Evolutionary conservation across 1,140 invertebrate genomes (phyloP).

Genomic region (Physella acuta): DNA sequence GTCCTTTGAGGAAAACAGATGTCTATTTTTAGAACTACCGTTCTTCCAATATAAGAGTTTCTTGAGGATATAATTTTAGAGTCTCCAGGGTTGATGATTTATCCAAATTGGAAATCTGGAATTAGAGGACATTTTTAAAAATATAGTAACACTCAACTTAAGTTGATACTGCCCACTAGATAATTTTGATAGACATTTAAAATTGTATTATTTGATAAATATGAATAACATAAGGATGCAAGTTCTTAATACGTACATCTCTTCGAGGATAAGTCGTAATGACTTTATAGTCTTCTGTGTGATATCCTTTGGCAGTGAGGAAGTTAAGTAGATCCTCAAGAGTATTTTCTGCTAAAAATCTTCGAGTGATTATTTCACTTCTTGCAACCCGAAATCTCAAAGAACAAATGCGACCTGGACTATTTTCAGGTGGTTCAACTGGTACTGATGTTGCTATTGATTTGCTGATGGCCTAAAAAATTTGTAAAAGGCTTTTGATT

Average conservation of each 20-base stretch:
- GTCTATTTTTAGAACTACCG: constrained; percentile 6
- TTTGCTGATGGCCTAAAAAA: constrained; percentile 53
- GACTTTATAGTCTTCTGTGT: constrained; percentile 84
- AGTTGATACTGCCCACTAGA: background rate
- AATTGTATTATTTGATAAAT: background rate
- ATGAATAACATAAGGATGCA: background rate
- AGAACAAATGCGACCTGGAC: constrained; percentile 68
- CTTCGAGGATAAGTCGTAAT: constrained; percentile 87
- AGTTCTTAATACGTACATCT: constrained; percentile 73
- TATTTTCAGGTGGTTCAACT: constrained; percentile 65
- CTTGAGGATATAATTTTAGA: constrained; percentile 85
- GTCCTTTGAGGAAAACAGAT: no score
- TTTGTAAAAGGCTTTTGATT: no score
- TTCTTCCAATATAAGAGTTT: constrained; percentile 88
- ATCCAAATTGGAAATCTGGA: constrained; percentile 81
- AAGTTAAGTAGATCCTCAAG: constrained; percentile 79
- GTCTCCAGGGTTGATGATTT: constrained; percentile 74
- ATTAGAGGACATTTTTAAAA: background rate
- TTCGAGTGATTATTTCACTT: constrained; percentile 73
- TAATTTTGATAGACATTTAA: no score
- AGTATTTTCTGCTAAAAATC: constrained; percentile 71
- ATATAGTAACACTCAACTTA: background rate
- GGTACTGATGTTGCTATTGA: constrained; percentile 64
- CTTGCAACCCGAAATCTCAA: constrained; percentile 78
- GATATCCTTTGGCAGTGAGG: constrained; percentile 82